phyloP scores from a whole-genome alignment of 2,888 invertebrate species.

The Metellina segmentata region DNA sequence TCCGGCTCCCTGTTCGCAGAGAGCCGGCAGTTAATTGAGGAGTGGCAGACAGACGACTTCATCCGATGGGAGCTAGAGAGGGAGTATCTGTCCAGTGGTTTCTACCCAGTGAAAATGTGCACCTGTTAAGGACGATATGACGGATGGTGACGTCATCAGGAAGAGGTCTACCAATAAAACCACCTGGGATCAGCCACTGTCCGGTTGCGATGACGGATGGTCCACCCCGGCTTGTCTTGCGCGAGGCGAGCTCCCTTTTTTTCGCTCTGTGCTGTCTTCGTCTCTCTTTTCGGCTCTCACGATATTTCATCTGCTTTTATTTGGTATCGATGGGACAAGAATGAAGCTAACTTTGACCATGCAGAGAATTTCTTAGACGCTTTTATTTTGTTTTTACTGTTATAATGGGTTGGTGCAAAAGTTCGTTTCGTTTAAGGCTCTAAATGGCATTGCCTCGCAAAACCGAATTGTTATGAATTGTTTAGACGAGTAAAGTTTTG shows the following conservation, averaged over 20 bases:
- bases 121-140: constrained; percentile 67
- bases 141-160: constrained; percentile 71
- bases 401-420: no score
- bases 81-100: constrained; percentile 8
- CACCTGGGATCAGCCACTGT: constrained; percentile 47
- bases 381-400: no score
- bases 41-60: constrained; percentile 18
- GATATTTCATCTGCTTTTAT: not conserved
- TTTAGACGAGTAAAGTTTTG: no score
- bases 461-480: no score
- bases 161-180: constrained; percentile 54
- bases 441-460: no score
- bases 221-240: not conserved
- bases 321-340: no score
- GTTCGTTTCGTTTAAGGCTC: no score
- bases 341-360: no score
- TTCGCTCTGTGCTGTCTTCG: not conserved
- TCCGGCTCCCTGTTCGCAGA: not conserved
- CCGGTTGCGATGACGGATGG: constrained; percentile 52
- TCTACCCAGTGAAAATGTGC: constrained; percentile 65
- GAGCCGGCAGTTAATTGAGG: not conserved
- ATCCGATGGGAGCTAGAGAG: constrained; percentile 5
- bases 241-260: not conserved
- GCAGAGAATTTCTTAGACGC: no score
- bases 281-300: not conserved